Evolutionary conservation across 2,113 vertebrate species (phyloP).

Genomic region (Apeltes quadracus): DNA sequence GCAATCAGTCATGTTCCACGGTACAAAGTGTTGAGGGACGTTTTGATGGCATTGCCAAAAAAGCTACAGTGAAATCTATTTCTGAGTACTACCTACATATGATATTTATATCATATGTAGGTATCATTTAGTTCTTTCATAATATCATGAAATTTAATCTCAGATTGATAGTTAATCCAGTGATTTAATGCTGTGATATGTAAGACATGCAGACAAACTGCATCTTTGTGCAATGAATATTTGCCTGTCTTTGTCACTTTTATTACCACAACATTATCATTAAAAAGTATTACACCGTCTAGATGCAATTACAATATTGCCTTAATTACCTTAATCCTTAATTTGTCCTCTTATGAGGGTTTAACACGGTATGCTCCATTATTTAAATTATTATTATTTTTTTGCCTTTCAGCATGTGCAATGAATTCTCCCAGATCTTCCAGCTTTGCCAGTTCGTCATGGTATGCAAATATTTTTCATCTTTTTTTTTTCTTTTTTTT

Average conservation of each 20-base stretch:
- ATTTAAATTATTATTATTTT: conserved; percentile 24
- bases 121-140: not conserved
- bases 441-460: conserved; percentile 99
- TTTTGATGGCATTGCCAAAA: not conserved
- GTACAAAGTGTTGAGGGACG: not conserved
- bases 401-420: conserved; percentile 90
- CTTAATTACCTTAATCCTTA: no score
- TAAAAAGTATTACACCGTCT: not conserved
- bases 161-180: not conserved
- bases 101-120: no score
- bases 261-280: not conserved
- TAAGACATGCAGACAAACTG: not conserved
- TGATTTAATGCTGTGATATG: not conserved
- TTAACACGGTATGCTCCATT: not conserved
- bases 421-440: conserved; percentile 99
- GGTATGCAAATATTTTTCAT: conserved; percentile 78
- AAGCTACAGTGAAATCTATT: not conserved
- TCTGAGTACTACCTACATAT: not conserved
- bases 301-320: not conserved
- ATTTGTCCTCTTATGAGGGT: no score
- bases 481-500: not conserved
- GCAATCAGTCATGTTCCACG: not conserved
- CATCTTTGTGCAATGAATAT: not conserved
- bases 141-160: not conserved
- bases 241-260: not conserved